A percentile compares a stretch with the other conserved stretches of the same genome.
Conservation (phyloP, 1,140 invertebrate genomes). For the Diuraphis noxia region DNA sequence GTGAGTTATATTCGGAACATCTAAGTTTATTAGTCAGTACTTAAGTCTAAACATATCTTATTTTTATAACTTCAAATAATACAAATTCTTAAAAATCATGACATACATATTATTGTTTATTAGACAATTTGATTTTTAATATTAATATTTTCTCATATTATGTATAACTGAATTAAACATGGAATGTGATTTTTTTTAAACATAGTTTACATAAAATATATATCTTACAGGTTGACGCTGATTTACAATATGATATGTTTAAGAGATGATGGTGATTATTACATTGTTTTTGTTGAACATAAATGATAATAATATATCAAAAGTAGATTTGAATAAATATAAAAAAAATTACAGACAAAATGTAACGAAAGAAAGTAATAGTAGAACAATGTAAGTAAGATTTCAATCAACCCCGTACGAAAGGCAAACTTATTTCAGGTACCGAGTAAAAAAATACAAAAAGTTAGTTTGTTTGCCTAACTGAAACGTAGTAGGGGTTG, state of each 20-base stretch:
- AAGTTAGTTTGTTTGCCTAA: slow-evolving; percentile 51
- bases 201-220: not conserved
- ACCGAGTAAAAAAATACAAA: slow-evolving; percentile 50
- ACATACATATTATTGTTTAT: not conserved
- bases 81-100: not conserved
- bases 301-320: not conserved
- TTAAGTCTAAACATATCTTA: not conserved
- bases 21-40: not conserved
- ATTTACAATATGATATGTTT: not conserved
- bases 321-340: not conserved
- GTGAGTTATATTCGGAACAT: not conserved
- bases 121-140: not conserved
- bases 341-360: not conserved
- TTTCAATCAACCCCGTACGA: slow-evolving; percentile 44
- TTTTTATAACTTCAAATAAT: not conserved
- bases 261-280: not conserved
- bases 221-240: not conserved
- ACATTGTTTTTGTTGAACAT: not conserved
- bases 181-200: not conserved
- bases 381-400: not conserved
- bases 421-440: slow-evolving; percentile 53
- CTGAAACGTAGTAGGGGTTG: slow-evolving; percentile 47
- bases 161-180: not conserved
- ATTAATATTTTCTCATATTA: not conserved
- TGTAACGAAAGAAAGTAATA: slow-evolving; percentile 37